Base-by-base conservation (phyloP, 2,888 invertebrate species). In the Gisinianus flammeolus region DNA sequence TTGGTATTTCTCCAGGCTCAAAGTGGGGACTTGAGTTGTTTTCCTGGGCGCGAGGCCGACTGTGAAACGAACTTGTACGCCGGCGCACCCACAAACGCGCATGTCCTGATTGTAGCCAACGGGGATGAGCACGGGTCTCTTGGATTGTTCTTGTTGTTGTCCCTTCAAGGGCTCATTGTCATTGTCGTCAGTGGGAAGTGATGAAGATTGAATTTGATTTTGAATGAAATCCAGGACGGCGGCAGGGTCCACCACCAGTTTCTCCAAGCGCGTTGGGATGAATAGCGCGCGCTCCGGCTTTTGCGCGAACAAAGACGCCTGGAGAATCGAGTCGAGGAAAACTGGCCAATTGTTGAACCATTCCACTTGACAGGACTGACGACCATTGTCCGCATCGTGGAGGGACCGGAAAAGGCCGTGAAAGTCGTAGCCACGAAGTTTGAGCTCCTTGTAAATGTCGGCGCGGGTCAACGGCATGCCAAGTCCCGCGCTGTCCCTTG, bases 261-360 rank as follows among this genome's bases (percentile, higher is more conserved):
- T 91, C 84, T 91, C 90, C 35, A 94, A 91, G 76, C 92, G 90
- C 0, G 93, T 94, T 0, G 95, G 95, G 0, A 94, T 90, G 85
- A 91, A 90, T 4, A 94, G 89, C 2, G 91, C 90, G 31, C 93
- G 90, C 0, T 91, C 90, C 81, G 92, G 91, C 77, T 91, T 89
- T 44, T 44, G 44, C 31, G 91, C 90, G 31, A 95, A 86, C 70
- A 95, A 91, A 85, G 91, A 90, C 85, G 94, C 91, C 87, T 97
- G 96, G 19, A 97, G 89, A 91, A 97, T 92, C 54, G 93, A 93
- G 88, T 97, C 96, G 88, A 97, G 90, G 87, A 95, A 95, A 2
- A 93, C 90, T 10, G 94, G 92, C 95, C 96, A 97, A 87, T 94
- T 94, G 85, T 92, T 92, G 69, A 90, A 89, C 95, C 95, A 96